Evolutionary conservation across 2,797 vertebrate species (phyloP), one percentile per base, ranked within the genome.

Genomic region (Sebastes cheni): DNA sequence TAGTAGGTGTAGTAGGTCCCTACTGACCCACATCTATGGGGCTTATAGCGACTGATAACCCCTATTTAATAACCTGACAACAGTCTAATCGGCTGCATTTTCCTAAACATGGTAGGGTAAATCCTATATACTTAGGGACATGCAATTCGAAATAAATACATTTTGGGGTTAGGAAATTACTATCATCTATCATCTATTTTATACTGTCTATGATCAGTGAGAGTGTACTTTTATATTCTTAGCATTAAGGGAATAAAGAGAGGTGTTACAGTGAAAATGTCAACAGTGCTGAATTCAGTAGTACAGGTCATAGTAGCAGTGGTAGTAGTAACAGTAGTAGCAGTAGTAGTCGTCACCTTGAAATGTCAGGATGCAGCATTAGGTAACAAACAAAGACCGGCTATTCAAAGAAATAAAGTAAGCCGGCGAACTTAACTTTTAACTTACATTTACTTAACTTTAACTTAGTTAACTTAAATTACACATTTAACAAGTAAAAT

Each of bases 351-450:
- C 18, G 46, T 23, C 2, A 42, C 34, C 3, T 8, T 55, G 50
- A 58, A 76, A 50, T 70, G 23, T 70, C n/a, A 76, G n/a, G 12
- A 23, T 61, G 74, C n/a, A 46, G 72, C 34, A 52, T 67, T 56
- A 34, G 13, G 29, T 72, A 65, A 67, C 77, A 73, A 76, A 59
- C 39, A 72, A 68, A 69, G 4, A 77, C 39, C 59, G 39, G 39
- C 8, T 46, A 3, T 29, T n/a, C 23, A 7, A 59, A 9, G 3
- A 29, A 27, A 23, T 10, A 14, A 52, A 69, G 7, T 16, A 60
- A 30, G 8, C 3, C 13, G 32, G 6, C 1, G 14, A 42, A 8
- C 7, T 29, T 13, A 50, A 67, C 9, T 25, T 39, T 3, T 7
- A n/a, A 62, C 11, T 65, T 65, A 42, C 12, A 25, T 65, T 25